Evolutionary conservation across 2,797 vertebrate species (phyloP).

Genomic region (Neostethus bicornis): DNA sequence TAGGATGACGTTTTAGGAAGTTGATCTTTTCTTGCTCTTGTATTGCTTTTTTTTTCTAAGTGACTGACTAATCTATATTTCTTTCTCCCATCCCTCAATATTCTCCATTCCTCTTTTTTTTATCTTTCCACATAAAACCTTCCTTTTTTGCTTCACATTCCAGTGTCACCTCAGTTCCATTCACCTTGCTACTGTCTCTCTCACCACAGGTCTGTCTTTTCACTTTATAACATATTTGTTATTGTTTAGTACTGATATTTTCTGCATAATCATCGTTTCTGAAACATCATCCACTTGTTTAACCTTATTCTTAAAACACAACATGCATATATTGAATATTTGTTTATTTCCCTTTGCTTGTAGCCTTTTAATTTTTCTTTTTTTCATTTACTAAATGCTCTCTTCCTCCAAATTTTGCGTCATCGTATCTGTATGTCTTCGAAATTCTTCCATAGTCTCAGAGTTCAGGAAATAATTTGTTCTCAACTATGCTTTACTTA

Average conservation of each 20-base stretch:
- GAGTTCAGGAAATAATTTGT: slow-evolving; percentile 32
- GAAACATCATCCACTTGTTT: background rate
- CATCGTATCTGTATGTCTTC: slow-evolving; percentile 9
- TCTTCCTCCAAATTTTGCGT: slow-evolving; percentile 13
- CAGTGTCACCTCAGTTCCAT: slow-evolving; percentile 46
- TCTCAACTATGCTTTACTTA: slow-evolving; percentile 21
- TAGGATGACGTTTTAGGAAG: slow-evolving; percentile 7
- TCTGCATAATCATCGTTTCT: background rate
- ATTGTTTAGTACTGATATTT: slow-evolving; percentile 12
- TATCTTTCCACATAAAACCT: slow-evolving; percentile 46
- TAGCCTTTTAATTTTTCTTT: slow-evolving; percentile 24
- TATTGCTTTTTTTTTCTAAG: slow-evolving; percentile 18
- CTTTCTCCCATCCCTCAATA: slow-evolving; percentile 61
- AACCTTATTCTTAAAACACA: slow-evolving; percentile 2
- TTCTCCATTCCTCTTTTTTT: slow-evolving; percentile 39
- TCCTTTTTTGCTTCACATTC: slow-evolving; percentile 41
- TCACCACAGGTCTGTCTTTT: slow-evolving; percentile 50
- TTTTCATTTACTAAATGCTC: slow-evolving; percentile 24
- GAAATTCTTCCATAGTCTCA: slow-evolving; percentile 12
- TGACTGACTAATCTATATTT: slow-evolving; percentile 41
- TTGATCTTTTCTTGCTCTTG: slow-evolving; percentile 9
- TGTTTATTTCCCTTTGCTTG: background rate
- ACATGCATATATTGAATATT: background rate
- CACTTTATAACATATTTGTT: slow-evolving; percentile 13
- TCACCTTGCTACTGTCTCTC: slow-evolving; percentile 32